Evolutionary conservation across 2,113 vertebrate species (phyloP).

Genomic region (Lucifuga dentata): DNA sequence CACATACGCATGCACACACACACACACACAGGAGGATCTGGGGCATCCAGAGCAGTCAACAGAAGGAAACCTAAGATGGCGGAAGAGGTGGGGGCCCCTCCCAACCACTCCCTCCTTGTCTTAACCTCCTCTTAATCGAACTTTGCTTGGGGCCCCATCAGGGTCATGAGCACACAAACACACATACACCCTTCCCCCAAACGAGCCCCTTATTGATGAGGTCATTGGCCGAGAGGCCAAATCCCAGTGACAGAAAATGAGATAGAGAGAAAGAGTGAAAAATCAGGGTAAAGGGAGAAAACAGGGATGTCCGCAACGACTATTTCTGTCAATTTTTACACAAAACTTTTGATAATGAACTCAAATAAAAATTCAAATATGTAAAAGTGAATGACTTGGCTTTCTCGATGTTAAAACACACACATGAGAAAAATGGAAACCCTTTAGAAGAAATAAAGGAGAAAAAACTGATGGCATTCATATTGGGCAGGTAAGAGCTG

Average conservation of each 20-base stretch:
- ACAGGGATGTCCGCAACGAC: no score
- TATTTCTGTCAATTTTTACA: no score
- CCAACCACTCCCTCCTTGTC: slow-evolving; percentile 22
- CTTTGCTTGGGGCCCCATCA: slow-evolving; percentile 47
- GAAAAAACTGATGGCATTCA: no score
- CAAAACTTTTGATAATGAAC: no score
- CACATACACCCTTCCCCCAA: slow-evolving; percentile 55
- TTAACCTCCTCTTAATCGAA: slow-evolving; percentile 45
- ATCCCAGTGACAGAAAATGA: slow-evolving; percentile 38
- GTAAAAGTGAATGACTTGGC: no score
- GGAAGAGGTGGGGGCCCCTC: slow-evolving; percentile 29
- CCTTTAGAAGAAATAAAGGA: no score
- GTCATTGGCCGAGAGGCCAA: slow-evolving; percentile 61
- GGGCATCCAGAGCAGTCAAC: slow-evolving; percentile 36
- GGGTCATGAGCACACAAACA: slow-evolving; percentile 49
- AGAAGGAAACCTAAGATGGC: slow-evolving; percentile 70
- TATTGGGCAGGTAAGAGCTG: no score
- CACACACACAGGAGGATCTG: slow-evolving; percentile 2
- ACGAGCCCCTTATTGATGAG: slow-evolving; percentile 69
- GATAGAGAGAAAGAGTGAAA: slow-evolving; percentile 11
- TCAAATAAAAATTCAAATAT: no score
- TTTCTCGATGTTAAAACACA: no score
- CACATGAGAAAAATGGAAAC: no score
- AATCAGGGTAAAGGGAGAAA: background rate
- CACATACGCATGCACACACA: slow-evolving; percentile 8